phyloP scores from a whole-genome alignment of 1,140 invertebrate genomes.

The Lepidurus arcticus region DNA sequence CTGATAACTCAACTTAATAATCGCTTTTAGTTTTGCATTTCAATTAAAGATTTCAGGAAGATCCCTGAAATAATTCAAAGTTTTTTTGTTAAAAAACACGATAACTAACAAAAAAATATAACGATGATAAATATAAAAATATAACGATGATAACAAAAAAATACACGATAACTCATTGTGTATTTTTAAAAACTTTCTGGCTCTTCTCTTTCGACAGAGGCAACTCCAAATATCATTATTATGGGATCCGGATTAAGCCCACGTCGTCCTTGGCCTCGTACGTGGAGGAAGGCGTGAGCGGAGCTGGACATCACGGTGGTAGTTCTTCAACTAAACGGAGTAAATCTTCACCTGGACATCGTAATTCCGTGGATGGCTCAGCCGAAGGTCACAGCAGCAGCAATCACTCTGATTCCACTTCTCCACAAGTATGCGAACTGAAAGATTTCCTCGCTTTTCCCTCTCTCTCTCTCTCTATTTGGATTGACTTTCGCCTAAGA shows the following conservation, averaged over 20 bases:
- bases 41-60: no score
- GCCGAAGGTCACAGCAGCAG: conserved; percentile 27
- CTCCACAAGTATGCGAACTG: conserved; percentile 35
- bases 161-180: background rate
- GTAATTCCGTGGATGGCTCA: conserved; percentile 1
- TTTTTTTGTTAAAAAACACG: no score
- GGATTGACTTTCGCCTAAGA: background rate
- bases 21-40: no score
- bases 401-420: conserved; percentile 37
- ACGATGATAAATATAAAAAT: no score
- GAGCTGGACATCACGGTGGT: conserved; percentile 1
- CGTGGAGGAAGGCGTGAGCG: conserved; percentile 50
- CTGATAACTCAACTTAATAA: no score
- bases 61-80: no score
- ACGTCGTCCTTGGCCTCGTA: conserved; percentile 65
- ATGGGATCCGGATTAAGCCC: conserved; percentile 95
- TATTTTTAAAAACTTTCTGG: background rate
- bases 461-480: background rate
- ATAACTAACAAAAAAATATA: no score
- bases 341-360: conserved; percentile 38
- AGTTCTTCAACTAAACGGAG: conserved; percentile 30
- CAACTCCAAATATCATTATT: conserved; percentile 99
- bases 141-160: no score
- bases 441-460: conserved; percentile 15
- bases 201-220: conserved; percentile 58